These are phyloP conservation scores for Mormyrops attenuatus DNA, from an alignment of 2,797 vertebrate species.

Conservation along the genomic window DNA sequence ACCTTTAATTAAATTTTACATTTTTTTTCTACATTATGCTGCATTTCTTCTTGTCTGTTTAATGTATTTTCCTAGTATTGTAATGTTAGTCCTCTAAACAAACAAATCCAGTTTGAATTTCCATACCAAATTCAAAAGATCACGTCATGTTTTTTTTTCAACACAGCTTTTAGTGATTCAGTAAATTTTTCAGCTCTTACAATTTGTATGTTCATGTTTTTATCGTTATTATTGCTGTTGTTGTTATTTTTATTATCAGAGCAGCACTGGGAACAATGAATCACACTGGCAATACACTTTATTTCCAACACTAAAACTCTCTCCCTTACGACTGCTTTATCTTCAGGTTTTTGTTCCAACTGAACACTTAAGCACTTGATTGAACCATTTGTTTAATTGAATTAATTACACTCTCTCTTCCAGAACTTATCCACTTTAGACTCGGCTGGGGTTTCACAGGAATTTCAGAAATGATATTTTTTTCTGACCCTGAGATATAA, in stretches of 20 bases:
- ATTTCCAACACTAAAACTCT: not conserved
- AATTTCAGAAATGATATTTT: not conserved
- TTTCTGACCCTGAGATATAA: not conserved
- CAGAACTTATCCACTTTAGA: not conserved
- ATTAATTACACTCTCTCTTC: not conserved
- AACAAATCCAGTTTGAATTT: not conserved
- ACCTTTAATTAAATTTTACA: not conserved
- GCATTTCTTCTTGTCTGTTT: not conserved
- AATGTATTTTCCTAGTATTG: not conserved
- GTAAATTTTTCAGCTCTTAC: not conserved
- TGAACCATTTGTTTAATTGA: constrained; percentile 9
- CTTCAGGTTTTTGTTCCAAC: not conserved
- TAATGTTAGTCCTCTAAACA: not conserved
- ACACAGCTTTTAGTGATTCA: not conserved
- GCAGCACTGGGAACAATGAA: not conserved
- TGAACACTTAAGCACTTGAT: not conserved
- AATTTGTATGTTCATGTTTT: not conserved
- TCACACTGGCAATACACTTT: not conserved
- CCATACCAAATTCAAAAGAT: not conserved
- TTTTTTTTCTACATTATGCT: not conserved
- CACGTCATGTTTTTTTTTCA: not conserved
- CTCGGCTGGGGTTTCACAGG: not conserved
- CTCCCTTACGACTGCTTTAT: not conserved
- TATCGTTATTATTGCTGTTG: not conserved
- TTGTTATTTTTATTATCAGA: not conserved